phyloP scores from a whole-genome alignment of 2,797 vertebrate species.

The Myotis planiceps region DNA sequence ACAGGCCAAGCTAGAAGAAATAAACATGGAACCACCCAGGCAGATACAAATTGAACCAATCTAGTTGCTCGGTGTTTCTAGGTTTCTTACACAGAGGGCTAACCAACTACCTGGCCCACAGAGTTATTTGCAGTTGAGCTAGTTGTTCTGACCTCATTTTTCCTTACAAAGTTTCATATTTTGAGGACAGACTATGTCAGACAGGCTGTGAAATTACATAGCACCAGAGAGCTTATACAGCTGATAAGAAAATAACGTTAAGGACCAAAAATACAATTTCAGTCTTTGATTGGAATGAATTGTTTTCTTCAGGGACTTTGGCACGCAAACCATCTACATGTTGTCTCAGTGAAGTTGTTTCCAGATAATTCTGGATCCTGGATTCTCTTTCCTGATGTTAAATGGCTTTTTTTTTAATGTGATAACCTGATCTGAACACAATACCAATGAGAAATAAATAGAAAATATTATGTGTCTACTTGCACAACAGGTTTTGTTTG shows the following conservation, averaged over 20 bases:
- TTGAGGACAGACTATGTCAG: not conserved
- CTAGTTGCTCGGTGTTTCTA: not conserved
- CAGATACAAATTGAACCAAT: too few relatives aligned
- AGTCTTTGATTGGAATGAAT: not conserved
- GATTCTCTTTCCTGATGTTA: not conserved
- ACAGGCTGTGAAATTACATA: not conserved
- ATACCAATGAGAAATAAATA: not conserved
- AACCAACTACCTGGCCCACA: not conserved
- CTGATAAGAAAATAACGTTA: slow-evolving; percentile 26
- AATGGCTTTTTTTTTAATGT: not conserved
- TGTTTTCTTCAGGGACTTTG: not conserved
- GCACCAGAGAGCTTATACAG: not conserved
- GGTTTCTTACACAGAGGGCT: not conserved
- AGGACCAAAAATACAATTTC: not conserved
- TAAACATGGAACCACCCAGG: not conserved
- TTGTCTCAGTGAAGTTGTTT: not conserved
- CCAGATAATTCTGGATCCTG: not conserved
- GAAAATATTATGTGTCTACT: not conserved
- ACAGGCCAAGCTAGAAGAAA: not conserved
- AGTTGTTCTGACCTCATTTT: not conserved
- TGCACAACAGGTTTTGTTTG: not conserved
- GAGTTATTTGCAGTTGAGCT: not conserved
- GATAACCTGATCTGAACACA: not conserved
- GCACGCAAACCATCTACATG: not conserved
- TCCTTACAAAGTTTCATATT: not conserved